Evolutionary conservation across 30 jellyfish, hydroid and myxozoan genomes (phyloP), one percentile per base, ranked within the genome.

Genomic region (Turritopsis rubra): DNA sequence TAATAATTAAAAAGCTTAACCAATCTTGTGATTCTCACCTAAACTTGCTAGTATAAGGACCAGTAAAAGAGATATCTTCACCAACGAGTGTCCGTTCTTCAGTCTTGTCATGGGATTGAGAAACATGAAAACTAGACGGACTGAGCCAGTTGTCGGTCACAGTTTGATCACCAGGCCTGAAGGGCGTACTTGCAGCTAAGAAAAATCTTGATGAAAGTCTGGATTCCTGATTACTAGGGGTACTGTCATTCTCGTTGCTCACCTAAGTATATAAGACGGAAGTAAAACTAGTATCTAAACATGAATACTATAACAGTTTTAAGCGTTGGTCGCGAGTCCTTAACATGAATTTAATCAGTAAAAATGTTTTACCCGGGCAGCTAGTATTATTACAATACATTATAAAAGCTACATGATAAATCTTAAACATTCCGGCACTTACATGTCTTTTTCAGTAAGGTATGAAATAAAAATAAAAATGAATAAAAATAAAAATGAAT

Each of bases 121-220:
- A 31, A 9, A 66, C 72, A n/a, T 54, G 85, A 0, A 31, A 53
- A 79, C 85, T 66, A 23, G n/a, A n/a, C 16, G 29, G 85, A 71
- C 65, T 29, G 60, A 72, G 68, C 89, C 85, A 82, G 52, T 29
- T 53, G 21, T 81, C 52, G 18, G 90, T 29, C 54, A 71, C 83
- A 13, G 81, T 89, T n/a, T 87, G 94, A 88, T 84, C 74, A 17
- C 79, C 90, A 1, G 91, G 68, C 68, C 31, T 81, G 60, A 79
- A 84, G 21, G 97, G 92, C 20, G 95, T 85, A 84, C 93, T 86
- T n/a, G 97, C 71, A 1, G 97, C 87, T 71, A 86, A 66, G 75
- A 90, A 90, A 54, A 65, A 90, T 18, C 97, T 78, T 18, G 91
- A 95, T 20, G 97, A 90, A 18, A 90, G 81, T 22, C 92, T 88